Evolutionary conservation across 1,140 invertebrate species (phyloP), one percentile per base, ranked within the genome.

Genomic region (Drosophila ohnishii): DNA sequence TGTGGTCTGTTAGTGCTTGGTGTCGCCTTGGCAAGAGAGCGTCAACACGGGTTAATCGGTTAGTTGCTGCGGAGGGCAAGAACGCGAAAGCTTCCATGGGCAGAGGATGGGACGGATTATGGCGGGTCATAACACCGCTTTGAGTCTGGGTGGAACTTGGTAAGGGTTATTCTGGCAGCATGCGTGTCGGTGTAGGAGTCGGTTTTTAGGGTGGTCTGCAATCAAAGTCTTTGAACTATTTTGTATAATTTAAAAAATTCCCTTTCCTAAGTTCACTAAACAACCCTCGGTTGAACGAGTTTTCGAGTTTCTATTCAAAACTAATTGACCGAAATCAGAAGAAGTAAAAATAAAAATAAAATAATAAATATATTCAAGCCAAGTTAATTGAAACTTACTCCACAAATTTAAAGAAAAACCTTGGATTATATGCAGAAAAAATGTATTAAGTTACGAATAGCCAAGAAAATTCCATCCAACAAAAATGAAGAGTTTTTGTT

Each of bases 1-100:
- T 91, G 86, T 72, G 84, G 61, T 76, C 87, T 78, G 78, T 86
- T 90, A 84, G 84, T 82, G 76, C 75, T 75, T 78, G 78, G 79
- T 69, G 85, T 90, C 75, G 59, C 77, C 85, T 86, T 90, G 86
- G 61, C 81, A 83, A 77, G 53, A 87, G 86, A 77, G 84, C 79
- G 71, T 74, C 61, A 78, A 79, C 66, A 79, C 66, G 53, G 70
- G 83, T 86, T 86, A 86, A 79, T 80, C 53, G 47, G 58, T 78
- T 82, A 80, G 70, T 58, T 61, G 56, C 50, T 60, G 61, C 57
- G 13, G 28, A 45, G 53, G 37, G 56, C 40, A 58, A 47, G 59
- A 58, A 28, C 62, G 34, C 62, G 51, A 55, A 62, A 75, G 78
- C 55, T 48, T 76, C 51, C 32, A 25, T 14, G 62, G 34, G 35